Evolutionary conservation across 2,888 invertebrate genomes (phyloP).

Genomic region (Drymonia ruficornis): DNA sequence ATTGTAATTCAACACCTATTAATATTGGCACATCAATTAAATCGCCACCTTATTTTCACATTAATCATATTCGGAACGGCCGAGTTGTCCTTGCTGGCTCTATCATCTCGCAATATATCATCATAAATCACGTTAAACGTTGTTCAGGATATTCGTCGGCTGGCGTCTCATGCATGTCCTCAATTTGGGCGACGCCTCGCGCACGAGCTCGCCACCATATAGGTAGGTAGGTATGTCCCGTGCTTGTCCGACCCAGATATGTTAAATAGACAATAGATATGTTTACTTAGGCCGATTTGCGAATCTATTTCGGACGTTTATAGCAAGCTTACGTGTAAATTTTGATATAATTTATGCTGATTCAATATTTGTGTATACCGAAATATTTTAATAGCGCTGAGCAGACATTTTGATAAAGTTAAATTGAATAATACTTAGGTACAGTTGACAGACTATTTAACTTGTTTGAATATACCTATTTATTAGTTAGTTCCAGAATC

Average conservation of each 20-base stretch:
- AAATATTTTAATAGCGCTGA: constrained; percentile 3
- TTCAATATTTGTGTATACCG: neutral
- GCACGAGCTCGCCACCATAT: constrained; percentile 16
- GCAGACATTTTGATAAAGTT: neutral
- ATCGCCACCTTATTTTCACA: constrained; percentile 32
- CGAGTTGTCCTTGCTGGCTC: constrained; percentile 44
- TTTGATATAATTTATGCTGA: constrained; percentile 7
- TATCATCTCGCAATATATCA: constrained; percentile 66
- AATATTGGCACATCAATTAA: constrained; percentile 10
- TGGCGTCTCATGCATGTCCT: constrained; percentile 47
- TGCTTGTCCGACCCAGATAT: constrained; percentile 42
- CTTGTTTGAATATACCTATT: neutral
- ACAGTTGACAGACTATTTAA: neutral
- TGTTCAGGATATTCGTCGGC: constrained; percentile 53
- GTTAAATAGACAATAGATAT: constrained; percentile 51
- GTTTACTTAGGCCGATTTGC: constrained; percentile 47
- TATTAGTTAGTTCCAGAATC: neutral
- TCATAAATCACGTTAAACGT: constrained; percentile 69
- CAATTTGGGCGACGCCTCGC: constrained; percentile 48
- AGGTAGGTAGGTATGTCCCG: constrained; percentile 39
- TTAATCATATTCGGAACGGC: constrained; percentile 48
- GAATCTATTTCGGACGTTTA: constrained; percentile 29
- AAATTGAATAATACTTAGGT: neutral
- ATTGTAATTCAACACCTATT: neutral
- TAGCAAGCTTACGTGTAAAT: constrained; percentile 28